Evolutionary conservation across 2,888 invertebrate genomes (phyloP).

Genomic region (Aquatica leii): DNA sequence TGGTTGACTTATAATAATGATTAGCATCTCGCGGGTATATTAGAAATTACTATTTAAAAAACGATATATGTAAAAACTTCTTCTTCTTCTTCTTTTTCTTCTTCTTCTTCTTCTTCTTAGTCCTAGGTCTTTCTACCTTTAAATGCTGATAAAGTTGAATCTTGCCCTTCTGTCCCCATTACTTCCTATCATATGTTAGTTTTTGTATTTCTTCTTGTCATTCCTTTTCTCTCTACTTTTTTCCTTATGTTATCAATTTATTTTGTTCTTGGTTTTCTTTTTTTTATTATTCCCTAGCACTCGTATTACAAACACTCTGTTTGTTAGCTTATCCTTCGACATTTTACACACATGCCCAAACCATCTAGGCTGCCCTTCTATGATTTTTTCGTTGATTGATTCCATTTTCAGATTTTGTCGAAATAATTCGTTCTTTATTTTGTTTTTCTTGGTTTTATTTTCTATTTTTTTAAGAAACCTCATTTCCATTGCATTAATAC

Average conservation of each 20-base stretch:
- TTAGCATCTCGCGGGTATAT: no score
- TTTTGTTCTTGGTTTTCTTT: no score
- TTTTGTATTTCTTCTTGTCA: slow-evolving; percentile 10
- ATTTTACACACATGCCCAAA: slow-evolving; percentile 11
- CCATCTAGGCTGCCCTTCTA: slow-evolving; percentile 3
- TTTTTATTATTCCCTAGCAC: slow-evolving; percentile 9
- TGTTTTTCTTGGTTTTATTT: slow-evolving; percentile 4
- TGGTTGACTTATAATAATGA: no score
- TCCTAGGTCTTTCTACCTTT: slow-evolving; percentile 5
- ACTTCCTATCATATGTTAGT: slow-evolving; percentile 1
- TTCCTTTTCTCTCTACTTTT: slow-evolving; percentile 13
- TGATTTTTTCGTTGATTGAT: slow-evolving; percentile 1
- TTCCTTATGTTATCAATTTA: no score
- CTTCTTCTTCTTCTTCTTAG: no score
- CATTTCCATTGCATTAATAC: slow-evolving; percentile 15
- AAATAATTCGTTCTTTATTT: not conserved
- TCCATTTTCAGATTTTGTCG: slow-evolving; percentile 9
- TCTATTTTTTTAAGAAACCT: slow-evolving; percentile 6
- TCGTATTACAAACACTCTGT: slow-evolving; percentile 14
- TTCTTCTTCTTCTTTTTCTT: no score
- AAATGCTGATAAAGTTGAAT: slow-evolving; percentile 3
- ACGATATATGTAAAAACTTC: no score
- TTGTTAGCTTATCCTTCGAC: not conserved
- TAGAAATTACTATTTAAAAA: no score
- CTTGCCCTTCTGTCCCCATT: slow-evolving; percentile 12